phyloP scores from a whole-genome alignment of 2,113 vertebrate genomes.

The Pterocles burchelli region DNA sequence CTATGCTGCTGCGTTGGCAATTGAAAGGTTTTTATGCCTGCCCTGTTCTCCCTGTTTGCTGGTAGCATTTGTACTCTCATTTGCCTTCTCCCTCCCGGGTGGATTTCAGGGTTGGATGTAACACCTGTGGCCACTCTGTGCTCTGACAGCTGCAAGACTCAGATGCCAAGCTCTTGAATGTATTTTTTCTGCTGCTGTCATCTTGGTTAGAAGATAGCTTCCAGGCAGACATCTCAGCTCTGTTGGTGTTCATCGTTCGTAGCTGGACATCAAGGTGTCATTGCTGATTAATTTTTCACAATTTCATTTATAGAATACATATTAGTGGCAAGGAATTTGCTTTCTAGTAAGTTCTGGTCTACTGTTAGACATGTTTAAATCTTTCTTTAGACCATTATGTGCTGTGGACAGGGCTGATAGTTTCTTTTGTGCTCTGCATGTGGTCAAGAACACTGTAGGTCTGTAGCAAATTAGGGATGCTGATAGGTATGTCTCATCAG shows the following conservation, averaged over 20 bases:
- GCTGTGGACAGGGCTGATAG: neutral
- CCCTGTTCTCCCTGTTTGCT: neutral
- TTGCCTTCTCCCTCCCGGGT: neutral
- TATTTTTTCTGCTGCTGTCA: neutral
- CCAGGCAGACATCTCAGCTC: neutral
- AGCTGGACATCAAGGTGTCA: neutral
- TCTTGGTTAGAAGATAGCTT: constrained; percentile 11
- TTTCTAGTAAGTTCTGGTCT: neutral
- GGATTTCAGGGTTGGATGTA: neutral
- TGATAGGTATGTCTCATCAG: neutral
- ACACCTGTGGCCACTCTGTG: constrained; percentile 21
- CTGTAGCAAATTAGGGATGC: neutral
- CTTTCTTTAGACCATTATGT: neutral
- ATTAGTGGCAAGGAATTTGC: neutral
- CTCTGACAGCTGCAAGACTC: constrained; percentile 40
- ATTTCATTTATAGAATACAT: neutral
- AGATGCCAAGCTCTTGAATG: constrained; percentile 9
- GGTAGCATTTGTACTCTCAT: constrained; percentile 5
- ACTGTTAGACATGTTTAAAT: neutral
- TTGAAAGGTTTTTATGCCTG: neutral
- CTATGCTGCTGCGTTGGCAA: neutral
- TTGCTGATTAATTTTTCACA: neutral
- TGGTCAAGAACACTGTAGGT: neutral
- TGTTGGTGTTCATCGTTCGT: neutral
- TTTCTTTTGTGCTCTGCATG: neutral